phyloP scores from a whole-genome alignment of 2,888 invertebrate species.

The Eupeodes latifasciatus region DNA sequence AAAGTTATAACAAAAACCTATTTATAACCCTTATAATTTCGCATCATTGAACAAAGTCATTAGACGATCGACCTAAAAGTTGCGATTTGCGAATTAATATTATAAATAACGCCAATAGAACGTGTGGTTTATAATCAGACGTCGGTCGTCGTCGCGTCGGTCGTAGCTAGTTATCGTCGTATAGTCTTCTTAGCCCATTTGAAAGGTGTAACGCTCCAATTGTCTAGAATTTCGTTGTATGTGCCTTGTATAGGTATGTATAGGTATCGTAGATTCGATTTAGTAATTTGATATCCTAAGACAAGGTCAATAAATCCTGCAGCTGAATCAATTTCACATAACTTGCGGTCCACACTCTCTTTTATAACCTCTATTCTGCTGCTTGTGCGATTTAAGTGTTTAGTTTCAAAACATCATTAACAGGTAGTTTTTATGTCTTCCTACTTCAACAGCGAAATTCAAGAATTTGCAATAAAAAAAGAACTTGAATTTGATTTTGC shows the following conservation, averaged over 20 bases:
- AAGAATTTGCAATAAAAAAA: constrained; percentile 7
- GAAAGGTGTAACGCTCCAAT: constrained; percentile 70
- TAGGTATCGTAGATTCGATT: constrained; percentile 23
- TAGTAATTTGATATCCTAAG: constrained; percentile 61
- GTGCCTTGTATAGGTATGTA: neutral
- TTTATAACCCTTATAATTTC: constrained; percentile 19
- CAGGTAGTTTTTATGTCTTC: constrained; percentile 59
- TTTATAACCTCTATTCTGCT: constrained; percentile 12
- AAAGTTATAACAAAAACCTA: constrained; percentile 28
- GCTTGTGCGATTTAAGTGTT: constrained; percentile 40
- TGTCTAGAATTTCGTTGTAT: constrained; percentile 42
- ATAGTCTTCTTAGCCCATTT: neutral
- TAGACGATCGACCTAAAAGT: constrained; percentile 18
- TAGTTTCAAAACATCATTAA: constrained; percentile 53
- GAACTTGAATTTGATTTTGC: neutral
- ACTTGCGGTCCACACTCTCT: constrained; percentile 61
- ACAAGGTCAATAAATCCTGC: constrained; percentile 71
- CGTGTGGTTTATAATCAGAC: constrained; percentile 29
- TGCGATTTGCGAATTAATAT: constrained; percentile 6
- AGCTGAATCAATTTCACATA: constrained; percentile 57
- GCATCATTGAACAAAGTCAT: constrained; percentile 41
- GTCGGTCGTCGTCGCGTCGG: neutral
- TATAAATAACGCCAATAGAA: constrained; percentile 10
- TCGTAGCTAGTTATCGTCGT: no score
- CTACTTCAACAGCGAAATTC: neutral